Percentiles rank a stretch among this genome's conserved stretches.
Conservation (phyloP, 2,797 vertebrate genomes). For the Oreonectes daqikongensis region DNA sequence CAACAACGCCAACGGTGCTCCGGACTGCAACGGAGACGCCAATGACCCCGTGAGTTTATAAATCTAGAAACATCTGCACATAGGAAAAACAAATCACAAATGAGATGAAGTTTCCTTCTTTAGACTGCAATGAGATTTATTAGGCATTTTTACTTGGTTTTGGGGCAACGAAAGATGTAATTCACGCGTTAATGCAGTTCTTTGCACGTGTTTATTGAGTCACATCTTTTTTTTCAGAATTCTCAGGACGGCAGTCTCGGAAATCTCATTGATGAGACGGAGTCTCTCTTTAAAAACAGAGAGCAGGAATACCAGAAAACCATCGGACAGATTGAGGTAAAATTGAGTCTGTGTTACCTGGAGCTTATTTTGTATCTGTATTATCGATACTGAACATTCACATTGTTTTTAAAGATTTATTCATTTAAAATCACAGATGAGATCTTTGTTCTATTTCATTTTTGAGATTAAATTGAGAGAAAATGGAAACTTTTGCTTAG, state of each 20-base stretch:
- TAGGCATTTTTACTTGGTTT: too few relatives aligned
- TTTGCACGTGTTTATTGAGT: too few relatives aligned
- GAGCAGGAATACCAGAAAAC: constrained; percentile 98
- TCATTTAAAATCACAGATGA: neutral
- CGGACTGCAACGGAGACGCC: constrained; percentile 78
- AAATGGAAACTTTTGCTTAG: too few relatives aligned
- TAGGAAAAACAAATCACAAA: too few relatives aligned
- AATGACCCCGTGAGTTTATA: constrained; percentile 64
- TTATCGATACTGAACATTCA: too few relatives aligned
- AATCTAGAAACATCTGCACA: neutral
- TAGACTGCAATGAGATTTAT: too few relatives aligned
- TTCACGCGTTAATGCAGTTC: too few relatives aligned
- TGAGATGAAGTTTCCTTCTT: too few relatives aligned
- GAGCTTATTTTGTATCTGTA: too few relatives aligned
- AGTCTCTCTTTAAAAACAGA: constrained; percentile 94
- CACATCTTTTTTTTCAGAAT: constrained; percentile 58
- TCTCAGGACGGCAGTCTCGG: constrained; percentile 92
- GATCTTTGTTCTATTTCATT: too few relatives aligned
- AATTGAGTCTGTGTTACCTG: too few relatives aligned
- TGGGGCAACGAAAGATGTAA: too few relatives aligned
- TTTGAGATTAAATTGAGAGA: constrained; percentile 77
- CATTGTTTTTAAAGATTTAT: neutral
- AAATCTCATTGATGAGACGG: constrained; percentile 93
- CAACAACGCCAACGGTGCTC: constrained; percentile 41
- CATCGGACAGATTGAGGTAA: constrained; percentile 97